phyloP scores from a whole-genome alignment of 2,113 vertebrate species.

The Pseudopipra pipra region DNA sequence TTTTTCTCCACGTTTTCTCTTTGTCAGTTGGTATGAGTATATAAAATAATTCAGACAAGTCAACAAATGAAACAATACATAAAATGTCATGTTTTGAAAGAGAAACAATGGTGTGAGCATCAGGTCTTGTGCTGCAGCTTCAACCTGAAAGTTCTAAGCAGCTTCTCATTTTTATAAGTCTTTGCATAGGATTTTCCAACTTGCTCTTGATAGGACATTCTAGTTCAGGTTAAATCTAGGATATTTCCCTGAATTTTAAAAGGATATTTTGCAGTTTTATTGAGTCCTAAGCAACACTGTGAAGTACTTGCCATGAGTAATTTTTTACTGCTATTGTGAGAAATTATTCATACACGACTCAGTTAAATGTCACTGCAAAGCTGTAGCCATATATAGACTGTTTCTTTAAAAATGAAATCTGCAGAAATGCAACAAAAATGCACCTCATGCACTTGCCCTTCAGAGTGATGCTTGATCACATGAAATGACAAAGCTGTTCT shows the following conservation, averaged over 20 bases:
- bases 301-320: background rate
- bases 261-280: background rate
- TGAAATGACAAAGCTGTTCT: background rate
- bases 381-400: background rate
- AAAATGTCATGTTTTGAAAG: slow-evolving; percentile 38
- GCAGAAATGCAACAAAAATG: background rate
- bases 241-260: background rate
- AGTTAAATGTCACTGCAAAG: background rate
- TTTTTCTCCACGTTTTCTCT: slow-evolving; percentile 35
- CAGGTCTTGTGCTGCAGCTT: background rate
- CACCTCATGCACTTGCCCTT: background rate
- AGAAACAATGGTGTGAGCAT: background rate
- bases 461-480: background rate
- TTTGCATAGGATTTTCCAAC: slow-evolving; percentile 24
- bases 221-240: background rate
- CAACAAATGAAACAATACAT: slow-evolving; percentile 45
- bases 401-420: background rate
- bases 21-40: background rate
- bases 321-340: background rate
- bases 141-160: background rate
- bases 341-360: background rate
- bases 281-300: background rate
- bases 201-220: background rate
- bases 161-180: background rate
- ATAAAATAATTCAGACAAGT: slow-evolving; percentile 46